Evolutionary conservation across 2,888 invertebrate genomes (phyloP), one percentile per base, ranked within the genome.

Genomic region (Dermolepida albohirtum): DNA sequence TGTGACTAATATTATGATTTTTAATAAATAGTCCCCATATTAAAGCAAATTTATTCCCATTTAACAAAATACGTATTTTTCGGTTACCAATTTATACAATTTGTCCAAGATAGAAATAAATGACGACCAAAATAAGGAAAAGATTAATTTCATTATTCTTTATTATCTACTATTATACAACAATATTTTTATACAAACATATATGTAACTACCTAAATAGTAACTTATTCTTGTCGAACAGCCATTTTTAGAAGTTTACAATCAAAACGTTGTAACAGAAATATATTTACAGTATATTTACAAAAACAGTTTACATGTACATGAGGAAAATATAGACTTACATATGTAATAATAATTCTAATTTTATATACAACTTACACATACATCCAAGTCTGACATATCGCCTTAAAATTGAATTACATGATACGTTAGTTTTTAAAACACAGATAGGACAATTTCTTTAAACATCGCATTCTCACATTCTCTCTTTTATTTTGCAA

Each of bases 101-200:
- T n/a, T n/a, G n/a, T n/a, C n/a, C n/a, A n/a, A n/a, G n/a, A n/a
- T n/a, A n/a, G n/a, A n/a, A n/a, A n/a, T 2, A 16, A 14, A 2
- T 7, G 6, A 22, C 4, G 2, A 7, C 22, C 14, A 41, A 62
- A 62, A 62, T 49, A 50, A 63, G 39, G 7, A 40, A 5, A 50
- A 22, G 40, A 8, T 52, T 29, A 2, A 50, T 52, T 64, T 52
- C 14, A 34, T 34, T 43, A 34, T 64, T 44, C 49, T 64, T 54
- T 64, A 64, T 64, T 64, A 52, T 17, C 54, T 51, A 51, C 22
- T 52, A 64, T 64, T 52, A 54, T 64, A 64, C 64, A 64, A 64
- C 64, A 64, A 64, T 41, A 29, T 27, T 34, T 62, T 62, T 62
- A 62, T 62, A 62, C 59, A 62, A 62, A 62, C 59, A 62, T 22